phyloP scores from a whole-genome alignment of 2,888 invertebrate genomes.

The Elysia crispata region DNA sequence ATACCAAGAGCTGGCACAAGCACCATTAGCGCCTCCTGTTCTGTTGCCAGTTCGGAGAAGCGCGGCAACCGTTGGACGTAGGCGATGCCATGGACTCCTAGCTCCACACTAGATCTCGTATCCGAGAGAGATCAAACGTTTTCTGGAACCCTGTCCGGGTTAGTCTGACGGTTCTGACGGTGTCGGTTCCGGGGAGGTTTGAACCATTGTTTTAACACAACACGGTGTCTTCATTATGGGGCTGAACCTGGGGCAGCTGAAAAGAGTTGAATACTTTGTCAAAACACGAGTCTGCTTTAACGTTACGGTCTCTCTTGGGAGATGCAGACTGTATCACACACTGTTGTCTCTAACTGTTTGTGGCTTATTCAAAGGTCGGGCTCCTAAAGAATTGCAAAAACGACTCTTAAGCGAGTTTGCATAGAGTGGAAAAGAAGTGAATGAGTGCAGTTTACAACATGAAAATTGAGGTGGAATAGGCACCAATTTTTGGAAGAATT shows the following conservation, averaged over 20 bases:
- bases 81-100: neutral
- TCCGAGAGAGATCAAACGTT: conserved; percentile 39
- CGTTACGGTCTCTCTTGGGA: conserved; percentile 38
- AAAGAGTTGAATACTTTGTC: conserved; percentile 2
- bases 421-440: no score
- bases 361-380: no score
- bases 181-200: conserved; percentile 40
- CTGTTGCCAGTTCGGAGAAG: no score
- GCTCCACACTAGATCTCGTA: conserved; percentile 24
- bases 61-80: no score
- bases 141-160: conserved; percentile 15
- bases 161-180: conserved; percentile 20
- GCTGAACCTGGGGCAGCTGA: conserved; percentile 30
- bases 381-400: no score
- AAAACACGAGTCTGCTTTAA: conserved; percentile 18
- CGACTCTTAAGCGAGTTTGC: no score
- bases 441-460: no score
- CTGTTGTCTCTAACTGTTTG: no score
- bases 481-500: no score
- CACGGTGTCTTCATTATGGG: conserved; percentile 46
- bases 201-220: conserved; percentile 41
- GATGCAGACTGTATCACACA: neutral
- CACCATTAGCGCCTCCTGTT: conserved; percentile 6
- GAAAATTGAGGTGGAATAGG: no score
- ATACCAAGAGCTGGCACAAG: conserved; percentile 21